A percentile compares a stretch with the other conserved stretches of the same genome.
phyloP scores from a whole-genome alignment of 2,113 vertebrate genomes.

The Cygnus atratus region DNA sequence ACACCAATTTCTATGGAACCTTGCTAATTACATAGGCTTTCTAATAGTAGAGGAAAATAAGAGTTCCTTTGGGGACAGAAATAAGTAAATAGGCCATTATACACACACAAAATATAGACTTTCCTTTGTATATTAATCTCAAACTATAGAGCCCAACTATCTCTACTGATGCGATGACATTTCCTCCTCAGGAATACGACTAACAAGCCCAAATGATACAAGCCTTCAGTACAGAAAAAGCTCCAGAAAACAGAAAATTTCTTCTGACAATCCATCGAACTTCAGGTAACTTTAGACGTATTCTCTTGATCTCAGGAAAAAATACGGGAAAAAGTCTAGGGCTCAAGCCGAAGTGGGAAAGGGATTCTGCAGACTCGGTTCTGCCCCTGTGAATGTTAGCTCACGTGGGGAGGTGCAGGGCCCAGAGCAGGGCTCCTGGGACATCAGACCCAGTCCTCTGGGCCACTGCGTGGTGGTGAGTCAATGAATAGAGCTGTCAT shows the following conservation, averaged over 20 bases:
- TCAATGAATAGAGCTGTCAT: neutral
- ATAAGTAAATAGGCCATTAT: neutral
- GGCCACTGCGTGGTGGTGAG: rapidly evolving
- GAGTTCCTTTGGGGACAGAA: neutral
- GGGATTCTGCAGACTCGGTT: neutral
- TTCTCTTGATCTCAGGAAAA: neutral
- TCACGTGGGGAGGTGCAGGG: neutral
- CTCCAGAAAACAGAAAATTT: neutral
- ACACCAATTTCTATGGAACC: neutral
- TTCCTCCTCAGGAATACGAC: neutral
- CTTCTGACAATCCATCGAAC: neutral
- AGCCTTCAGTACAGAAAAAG: neutral
- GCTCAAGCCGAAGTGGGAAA: neutral
- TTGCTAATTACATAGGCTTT: neutral
- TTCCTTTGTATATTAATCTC: neutral
- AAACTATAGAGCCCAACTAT: neutral
- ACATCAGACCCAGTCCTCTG: neutral
- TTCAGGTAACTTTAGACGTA: neutral
- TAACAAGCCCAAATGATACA: neutral
- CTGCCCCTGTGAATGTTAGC: neutral
- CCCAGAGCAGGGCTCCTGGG: neutral
- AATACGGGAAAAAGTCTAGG: neutral
- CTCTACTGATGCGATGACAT: neutral
- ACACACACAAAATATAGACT: neutral
- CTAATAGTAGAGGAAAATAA: neutral